Evolutionary conservation across 2,113 vertebrate species (phyloP), one percentile per base, ranked within the genome.

Genomic region (Hippocampus mohnikei): DNA sequence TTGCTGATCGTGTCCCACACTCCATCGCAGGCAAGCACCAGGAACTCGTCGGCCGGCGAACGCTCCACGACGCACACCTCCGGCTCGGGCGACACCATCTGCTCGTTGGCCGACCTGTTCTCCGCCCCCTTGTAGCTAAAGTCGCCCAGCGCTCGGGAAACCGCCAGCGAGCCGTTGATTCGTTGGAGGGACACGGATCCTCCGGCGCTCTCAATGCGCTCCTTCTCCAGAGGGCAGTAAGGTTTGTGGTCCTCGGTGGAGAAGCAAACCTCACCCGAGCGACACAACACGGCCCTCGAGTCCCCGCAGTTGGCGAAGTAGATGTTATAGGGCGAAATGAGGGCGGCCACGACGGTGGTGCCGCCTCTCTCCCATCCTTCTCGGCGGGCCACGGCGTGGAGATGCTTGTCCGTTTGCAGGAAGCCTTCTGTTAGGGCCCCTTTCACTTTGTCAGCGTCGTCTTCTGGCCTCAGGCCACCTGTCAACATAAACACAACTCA

Each of bases 221-320:
- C 91, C 15, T 88, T 92, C 86, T 95, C 94, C 52, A 90, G 79
- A 0, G 91, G 94, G 63, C 79, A 81, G 84, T 88, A 90, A 5
- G 94, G 93, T 83, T 94, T 92, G 82, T 94, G 93, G 85, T 94
- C 94, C 67, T 94, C 90, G 0, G 94, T 94, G 82, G 91, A 91
- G 90, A 94, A 94, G 71, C 88, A 88, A 42, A 93, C 88, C 33
- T 83, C 74, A 2, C 92, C 93, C 0, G 89, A 89, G 3, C 92
- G 91, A 70, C 93, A 93, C 71, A 94, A 81, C 70, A 94, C 74
- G 7, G 93, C 94, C 67, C 94, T 88, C 1, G 94, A 91, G 88
- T 94, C 93, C 0, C 93, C 93, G 5, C 92, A 93, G 88, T 94
- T 94, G 80, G 88, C 86, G 10, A 94, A 88, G 84, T 94, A 95